A percentile compares a stretch with the other conserved stretches of the same genome.
Evolutionary conservation across 2,797 vertebrate species (phyloP).

Genomic region (Thaleichthys pacificus): DNA sequence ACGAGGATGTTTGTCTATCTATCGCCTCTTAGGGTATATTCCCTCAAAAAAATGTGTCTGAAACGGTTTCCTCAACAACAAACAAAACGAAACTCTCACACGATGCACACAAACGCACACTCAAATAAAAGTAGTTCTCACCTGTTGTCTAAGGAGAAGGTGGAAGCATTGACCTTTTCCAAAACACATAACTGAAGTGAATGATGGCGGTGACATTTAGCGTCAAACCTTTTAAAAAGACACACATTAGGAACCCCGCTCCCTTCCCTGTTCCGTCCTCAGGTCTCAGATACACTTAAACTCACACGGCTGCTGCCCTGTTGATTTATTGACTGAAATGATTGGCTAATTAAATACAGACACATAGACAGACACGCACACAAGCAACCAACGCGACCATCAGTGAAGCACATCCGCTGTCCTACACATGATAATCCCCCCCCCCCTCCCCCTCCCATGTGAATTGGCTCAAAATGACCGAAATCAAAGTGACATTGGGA

Average conservation of each 20-base stretch:
- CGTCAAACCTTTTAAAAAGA: constrained; percentile 41
- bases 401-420: too few relatives aligned
- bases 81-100: neutral
- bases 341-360: constrained; percentile 42
- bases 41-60: neutral
- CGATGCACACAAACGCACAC: neutral
- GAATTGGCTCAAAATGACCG: constrained; percentile 30
- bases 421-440: too few relatives aligned
- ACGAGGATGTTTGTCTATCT: constrained; percentile 27
- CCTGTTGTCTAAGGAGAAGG: constrained; percentile 27
- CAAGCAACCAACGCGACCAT: constrained; percentile 30
- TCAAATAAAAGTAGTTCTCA: neutral
- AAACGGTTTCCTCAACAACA: neutral
- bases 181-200: constrained; percentile 54
- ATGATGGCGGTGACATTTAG: constrained; percentile 68
- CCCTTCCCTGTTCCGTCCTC: neutral
- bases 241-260: constrained; percentile 47
- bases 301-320: constrained; percentile 12
- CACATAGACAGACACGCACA: constrained; percentile 13
- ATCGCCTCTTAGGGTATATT: constrained; percentile 27
- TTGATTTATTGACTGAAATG: constrained; percentile 25
- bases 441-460: constrained; percentile 2
- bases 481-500: constrained; percentile 42
- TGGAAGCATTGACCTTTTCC: constrained; percentile 52
- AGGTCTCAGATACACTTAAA: constrained; percentile 6